These are phyloP conservation scores for Cotesia congregata DNA, from an alignment of 2,888 invertebrate genomes.

Conservation along the genomic window DNA sequence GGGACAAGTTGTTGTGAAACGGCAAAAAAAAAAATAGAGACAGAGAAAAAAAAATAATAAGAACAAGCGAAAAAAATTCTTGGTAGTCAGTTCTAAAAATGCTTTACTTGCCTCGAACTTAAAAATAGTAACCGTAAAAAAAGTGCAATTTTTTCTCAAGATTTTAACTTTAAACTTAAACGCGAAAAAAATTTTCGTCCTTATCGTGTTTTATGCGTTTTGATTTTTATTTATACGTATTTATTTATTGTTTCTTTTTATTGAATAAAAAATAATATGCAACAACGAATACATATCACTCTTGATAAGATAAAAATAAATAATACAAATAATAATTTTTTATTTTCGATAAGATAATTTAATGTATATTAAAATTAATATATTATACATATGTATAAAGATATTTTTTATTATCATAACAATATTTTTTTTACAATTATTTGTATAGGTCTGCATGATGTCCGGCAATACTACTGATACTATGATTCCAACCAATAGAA, in stretches of 20 bases:
- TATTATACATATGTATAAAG: neutral
- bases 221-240: neutral
- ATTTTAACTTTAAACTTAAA: neutral
- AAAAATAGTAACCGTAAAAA: conserved; percentile 61
- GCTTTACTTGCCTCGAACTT: conserved; percentile 58
- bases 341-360: conserved; percentile 14
- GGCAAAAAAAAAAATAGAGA: conserved; percentile 27
- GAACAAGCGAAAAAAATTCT: conserved; percentile 48
- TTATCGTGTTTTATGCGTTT: neutral
- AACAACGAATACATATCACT: neutral
- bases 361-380: neutral
- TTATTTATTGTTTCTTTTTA: neutral
- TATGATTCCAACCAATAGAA: conserved; percentile 67
- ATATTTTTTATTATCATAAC: neutral
- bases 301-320: neutral
- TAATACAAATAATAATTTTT: neutral
- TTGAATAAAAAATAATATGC: conserved; percentile 11
- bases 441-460: conserved; percentile 81
- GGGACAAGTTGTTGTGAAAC: neutral
- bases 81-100: conserved; percentile 64
- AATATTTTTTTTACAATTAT: neutral
- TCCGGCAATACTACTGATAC: conserved; percentile 70
- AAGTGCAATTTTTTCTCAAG: conserved; percentile 55
- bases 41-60: conserved; percentile 26
- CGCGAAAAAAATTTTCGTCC: neutral